Base-by-base conservation (phyloP, 2,888 invertebrate species). In the Phorcus lineatus region DNA sequence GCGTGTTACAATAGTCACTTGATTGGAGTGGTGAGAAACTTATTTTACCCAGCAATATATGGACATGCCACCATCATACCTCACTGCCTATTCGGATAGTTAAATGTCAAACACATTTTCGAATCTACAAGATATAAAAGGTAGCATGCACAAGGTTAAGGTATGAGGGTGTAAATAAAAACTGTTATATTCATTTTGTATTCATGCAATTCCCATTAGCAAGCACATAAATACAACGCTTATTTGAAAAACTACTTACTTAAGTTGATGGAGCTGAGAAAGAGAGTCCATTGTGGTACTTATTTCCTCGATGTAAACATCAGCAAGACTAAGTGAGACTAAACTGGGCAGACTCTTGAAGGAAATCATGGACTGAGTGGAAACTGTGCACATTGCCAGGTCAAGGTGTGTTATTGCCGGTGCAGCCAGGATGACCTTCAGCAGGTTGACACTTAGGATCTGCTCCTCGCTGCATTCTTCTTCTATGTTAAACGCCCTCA, bases 311-410 rank as follows among this genome's bases (percentile, higher is more conserved):
- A 87, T 83, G 76, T 95, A 95, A 4, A 97, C 96, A 94, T 97
- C 96, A 91, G 97, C 96, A 74, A 98, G 94, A 85, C 96, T 95
- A 19, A 98, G 94, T 1, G 96, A 96, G 28, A 95, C 94, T 85
- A 98, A 94, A 89, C 95, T 95, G 47, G 95, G 94, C 86, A 97
- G 93, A 85, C 95, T 94, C 78, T 94, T 94, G 40, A 96, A 93
- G 91, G 95, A 96, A 89, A 95, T 95, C 81, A 97, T 95, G 82
- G 94, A 93, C 28, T 83, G 84, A 31, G 83, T 53, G 13, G 84
- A 84, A 19, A 89, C 77, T n/a, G 82, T 76, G 90, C 96, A 96
- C 86, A 95, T 95, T 0, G 96, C 96, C 54, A 97, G 93, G 90
- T 97, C 96, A 84, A 97, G 93, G 91, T 96, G 95, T 4, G 95